A percentile compares a stretch with the other conserved stretches of the same genome.
Evolutionary conservation across 1,140 invertebrate genomes (phyloP).

Genomic region (Cherax quadricarinatus): DNA sequence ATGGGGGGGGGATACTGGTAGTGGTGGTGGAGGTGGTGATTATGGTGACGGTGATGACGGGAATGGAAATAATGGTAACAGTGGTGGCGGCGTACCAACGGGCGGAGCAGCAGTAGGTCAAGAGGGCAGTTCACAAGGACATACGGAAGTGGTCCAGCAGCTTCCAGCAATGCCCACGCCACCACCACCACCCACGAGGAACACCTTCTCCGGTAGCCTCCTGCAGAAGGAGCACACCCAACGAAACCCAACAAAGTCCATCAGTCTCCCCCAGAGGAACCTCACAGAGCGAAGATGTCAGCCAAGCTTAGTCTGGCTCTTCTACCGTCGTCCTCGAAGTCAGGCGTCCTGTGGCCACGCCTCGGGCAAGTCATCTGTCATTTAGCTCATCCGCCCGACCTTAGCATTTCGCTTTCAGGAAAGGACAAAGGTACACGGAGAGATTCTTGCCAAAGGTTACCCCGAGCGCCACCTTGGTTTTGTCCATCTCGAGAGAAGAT

Average conservation of each 20-base stretch:
- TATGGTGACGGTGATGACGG: no score
- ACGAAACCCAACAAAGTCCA: no score
- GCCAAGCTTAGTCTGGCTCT: no score
- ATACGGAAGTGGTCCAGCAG: conserved; percentile 1
- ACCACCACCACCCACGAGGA: no score
- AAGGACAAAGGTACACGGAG: conserved; percentile 15
- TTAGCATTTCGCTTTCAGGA: conserved; percentile 22
- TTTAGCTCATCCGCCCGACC: conserved; percentile 19
- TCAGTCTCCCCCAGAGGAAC: no score
- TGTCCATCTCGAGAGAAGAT: conserved; percentile 20
- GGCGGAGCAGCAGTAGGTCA: neutral
- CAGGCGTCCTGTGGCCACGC: neutral
- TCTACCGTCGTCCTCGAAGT: no score
- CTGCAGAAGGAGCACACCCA: no score
- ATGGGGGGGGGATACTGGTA: neutral
- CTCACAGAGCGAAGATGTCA: no score
- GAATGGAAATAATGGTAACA: no score
- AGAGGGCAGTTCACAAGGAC: neutral
- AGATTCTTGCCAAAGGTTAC: neutral
- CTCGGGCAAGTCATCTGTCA: neutral
- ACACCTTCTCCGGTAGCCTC: no score
- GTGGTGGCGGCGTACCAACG: no score
- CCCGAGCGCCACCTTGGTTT: neutral
- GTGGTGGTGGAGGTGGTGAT: neutral
- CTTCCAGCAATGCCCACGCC: neutral